A percentile compares a stretch with the other conserved stretches of the same genome.
Evolutionary conservation across 2,797 vertebrate genomes (phyloP).

Genomic region (Poliocrania exsul): DNA sequence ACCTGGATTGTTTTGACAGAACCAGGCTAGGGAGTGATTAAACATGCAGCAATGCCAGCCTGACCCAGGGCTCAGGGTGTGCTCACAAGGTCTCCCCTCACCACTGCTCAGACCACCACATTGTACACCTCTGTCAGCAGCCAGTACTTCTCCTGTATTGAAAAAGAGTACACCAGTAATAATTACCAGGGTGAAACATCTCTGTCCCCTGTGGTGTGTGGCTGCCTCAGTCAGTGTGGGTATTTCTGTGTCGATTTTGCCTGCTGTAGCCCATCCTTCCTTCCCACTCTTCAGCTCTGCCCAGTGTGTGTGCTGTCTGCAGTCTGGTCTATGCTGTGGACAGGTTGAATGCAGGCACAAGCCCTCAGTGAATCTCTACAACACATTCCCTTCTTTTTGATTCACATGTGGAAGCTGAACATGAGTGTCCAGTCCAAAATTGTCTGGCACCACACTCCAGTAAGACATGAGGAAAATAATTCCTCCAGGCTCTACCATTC

Average conservation of each 20-base stretch:
- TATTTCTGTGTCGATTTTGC: neutral
- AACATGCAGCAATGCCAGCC: neutral
- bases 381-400: neutral
- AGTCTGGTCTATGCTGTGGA: neutral
- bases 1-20: constrained; percentile 32
- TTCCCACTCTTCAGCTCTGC: neutral
- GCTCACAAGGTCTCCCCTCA: neutral
- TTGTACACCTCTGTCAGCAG: neutral
- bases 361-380: neutral
- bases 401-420: neutral
- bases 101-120: fast-evolving
- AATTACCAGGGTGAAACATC: neutral
- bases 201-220: neutral
- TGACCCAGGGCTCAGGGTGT: neutral
- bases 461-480: neutral
- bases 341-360: neutral
- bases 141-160: neutral
- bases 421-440: neutral
- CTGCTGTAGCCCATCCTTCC: neutral
- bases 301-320: neutral
- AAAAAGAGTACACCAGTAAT: neutral
- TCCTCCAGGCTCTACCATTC: neutral
- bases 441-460: neutral
- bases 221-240: fast-evolving
- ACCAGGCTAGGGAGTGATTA: constrained; percentile 13